A percentile compares a stretch with the other conserved stretches of the same genome.
phyloP scores from a whole-genome alignment of 2,113 vertebrate genomes.

The Scortum barcoo region DNA sequence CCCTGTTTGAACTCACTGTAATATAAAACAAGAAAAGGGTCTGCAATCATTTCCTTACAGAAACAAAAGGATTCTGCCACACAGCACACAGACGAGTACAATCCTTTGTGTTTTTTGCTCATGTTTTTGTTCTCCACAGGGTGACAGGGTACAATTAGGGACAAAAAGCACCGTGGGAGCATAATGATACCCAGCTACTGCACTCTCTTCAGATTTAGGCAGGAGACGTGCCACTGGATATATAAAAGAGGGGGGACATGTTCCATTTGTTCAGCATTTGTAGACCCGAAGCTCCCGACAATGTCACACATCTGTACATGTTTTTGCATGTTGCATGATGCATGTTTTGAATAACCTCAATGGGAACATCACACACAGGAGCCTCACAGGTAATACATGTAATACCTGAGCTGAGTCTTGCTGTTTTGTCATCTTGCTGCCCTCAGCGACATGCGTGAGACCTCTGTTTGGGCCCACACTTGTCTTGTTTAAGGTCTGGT shows the following conservation, averaged over 20 bases:
- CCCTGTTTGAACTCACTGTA: conserved; percentile 64
- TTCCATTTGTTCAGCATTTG: conserved; percentile 22
- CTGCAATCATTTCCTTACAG: conserved; percentile 57
- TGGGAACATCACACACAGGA: background rate
- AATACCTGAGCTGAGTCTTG: background rate
- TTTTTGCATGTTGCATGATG: too few species aligned
- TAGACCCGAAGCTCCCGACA: background rate
- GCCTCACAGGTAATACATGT: background rate
- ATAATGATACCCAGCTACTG: conserved; percentile 81
- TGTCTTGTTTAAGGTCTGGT: background rate
- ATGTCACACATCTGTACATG: background rate
- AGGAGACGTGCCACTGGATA: conserved; percentile 40
- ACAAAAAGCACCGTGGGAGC: conserved; percentile 81
- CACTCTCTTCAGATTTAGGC: conserved; percentile 49
- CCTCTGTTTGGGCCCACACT: background rate
- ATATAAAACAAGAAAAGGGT: conserved; percentile 56
- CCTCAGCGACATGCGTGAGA: background rate
- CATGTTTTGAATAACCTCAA: background rate
- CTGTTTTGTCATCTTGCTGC: background rate
- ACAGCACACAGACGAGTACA: conserved; percentile 46
- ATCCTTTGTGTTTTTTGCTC: conserved; percentile 59
- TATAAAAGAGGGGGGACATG: background rate
- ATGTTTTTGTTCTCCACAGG: conserved; percentile 68
- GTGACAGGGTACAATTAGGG: conserved; percentile 84
- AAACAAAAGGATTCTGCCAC: conserved; percentile 59